Conservation (phyloP, 2,888 invertebrate genomes). For the Drosophila fungiperda region DNA sequence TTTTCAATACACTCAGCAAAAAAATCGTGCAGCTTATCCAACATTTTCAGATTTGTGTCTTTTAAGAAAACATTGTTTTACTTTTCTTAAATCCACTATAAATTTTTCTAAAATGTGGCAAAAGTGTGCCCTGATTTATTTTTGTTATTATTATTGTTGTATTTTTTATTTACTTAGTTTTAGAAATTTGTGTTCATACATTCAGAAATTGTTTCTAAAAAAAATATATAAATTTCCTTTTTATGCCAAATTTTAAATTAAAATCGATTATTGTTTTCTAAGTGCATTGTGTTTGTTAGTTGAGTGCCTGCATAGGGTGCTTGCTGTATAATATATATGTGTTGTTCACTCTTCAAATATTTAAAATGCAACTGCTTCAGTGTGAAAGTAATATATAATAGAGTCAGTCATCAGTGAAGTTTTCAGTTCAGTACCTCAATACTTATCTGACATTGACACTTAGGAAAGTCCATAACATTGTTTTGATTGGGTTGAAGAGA, state of each 20-base stretch:
- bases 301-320: constrained; percentile 3
- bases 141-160: not conserved
- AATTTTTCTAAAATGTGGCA: not conserved
- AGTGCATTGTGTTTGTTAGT: not conserved
- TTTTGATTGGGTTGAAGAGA: not conserved
- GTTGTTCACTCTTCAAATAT: not conserved
- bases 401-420: not conserved
- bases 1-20: not conserved
- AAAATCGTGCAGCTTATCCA: not conserved
- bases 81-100: not conserved
- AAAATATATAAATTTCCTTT: not conserved
- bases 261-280: not conserved
- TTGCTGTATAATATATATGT: not conserved
- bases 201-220: not conserved
- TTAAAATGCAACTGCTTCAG: constrained; percentile 9
- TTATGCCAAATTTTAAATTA: not conserved
- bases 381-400: not conserved
- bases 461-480: not conserved
- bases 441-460: not conserved
- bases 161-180: not conserved
- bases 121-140: not conserved
- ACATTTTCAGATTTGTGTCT: not conserved
- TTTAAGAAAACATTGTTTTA: not conserved
- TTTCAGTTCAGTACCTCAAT: not conserved
- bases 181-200: too few relatives aligned